Percentiles rank a stretch among this genome's conserved stretches.
Evolutionary conservation across 2,888 invertebrate species (phyloP).

Genomic region (Mesorhabditis spiculigera): DNA sequence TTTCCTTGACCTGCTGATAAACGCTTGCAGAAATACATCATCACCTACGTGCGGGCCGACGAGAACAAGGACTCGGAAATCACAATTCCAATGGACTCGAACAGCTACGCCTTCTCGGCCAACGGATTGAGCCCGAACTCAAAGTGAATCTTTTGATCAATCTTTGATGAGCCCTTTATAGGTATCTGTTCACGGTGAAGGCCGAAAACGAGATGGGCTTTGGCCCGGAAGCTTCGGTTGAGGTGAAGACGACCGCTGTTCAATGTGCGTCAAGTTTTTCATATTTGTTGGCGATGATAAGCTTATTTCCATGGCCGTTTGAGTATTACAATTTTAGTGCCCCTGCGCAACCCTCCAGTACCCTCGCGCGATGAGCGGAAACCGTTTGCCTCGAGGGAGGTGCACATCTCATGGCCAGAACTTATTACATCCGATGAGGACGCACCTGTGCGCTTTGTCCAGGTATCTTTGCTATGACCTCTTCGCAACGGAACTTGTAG

Average conservation of each 20-base stretch:
- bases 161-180: conserved; percentile 59
- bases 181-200: conserved; percentile 85
- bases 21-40: conserved; percentile 13
- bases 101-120: conserved; percentile 66
- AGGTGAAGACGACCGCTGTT: conserved; percentile 41
- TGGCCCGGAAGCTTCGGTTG: conserved; percentile 70
- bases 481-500: conserved; percentile 4
- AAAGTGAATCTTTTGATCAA: background rate
- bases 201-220: conserved; percentile 82
- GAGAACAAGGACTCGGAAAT: conserved; percentile 11
- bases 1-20: background rate
- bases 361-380: conserved; percentile 35
- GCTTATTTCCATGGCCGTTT: no score
- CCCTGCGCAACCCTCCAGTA: conserved; percentile 38
- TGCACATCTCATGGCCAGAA: conserved; percentile 39
- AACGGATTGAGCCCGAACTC: conserved; percentile 75
- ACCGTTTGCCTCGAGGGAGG: conserved; percentile 28
- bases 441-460: conserved; percentile 30
- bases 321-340: conserved; percentile 24
- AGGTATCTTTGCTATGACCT: conserved; percentile 8
- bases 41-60: conserved; percentile 13
- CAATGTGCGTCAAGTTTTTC: conserved; percentile 8
- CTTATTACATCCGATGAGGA: conserved; percentile 8
- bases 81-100: conserved; percentile 21
- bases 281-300: background rate